phyloP scores from a whole-genome alignment of 2,888 invertebrate species.

The Meta bourneti region DNA sequence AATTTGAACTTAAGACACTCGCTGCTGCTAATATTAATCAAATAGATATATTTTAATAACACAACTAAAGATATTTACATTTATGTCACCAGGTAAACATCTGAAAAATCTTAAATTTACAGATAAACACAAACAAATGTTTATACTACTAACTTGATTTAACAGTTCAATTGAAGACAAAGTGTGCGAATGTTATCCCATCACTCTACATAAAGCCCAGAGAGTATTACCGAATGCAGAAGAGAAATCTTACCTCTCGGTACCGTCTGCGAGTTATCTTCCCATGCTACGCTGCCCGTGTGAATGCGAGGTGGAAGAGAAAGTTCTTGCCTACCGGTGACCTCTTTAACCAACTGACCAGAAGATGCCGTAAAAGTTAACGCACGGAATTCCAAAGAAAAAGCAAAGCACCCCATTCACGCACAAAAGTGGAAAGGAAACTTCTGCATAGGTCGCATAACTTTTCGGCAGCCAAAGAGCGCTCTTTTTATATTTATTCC shows the following conservation, averaged over 20 bases:
- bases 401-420: background rate
- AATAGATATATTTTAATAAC: no score
- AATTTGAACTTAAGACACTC: no score
- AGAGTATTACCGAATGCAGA: background rate
- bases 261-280: background rate
- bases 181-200: no score
- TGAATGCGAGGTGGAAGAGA: slow-evolving; percentile 19
- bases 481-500: slow-evolving; percentile 6
- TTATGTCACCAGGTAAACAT: no score
- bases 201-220: background rate
- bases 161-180: no score
- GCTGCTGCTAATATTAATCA: no score
- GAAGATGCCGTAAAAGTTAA: slow-evolving; percentile 29
- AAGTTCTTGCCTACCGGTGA: slow-evolving; percentile 42
- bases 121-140: no score
- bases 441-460: slow-evolving; percentile 53
- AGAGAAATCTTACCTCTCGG: slow-evolving; percentile 3
- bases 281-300: background rate
- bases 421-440: slow-evolving; percentile 41
- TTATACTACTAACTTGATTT: no score
- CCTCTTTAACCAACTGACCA: slow-evolving; percentile 68
- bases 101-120: no score
- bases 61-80: no score
- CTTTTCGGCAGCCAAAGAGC: slow-evolving; percentile 1
- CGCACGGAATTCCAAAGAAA: slow-evolving; percentile 49